These are phyloP conservation scores for Mustelus asterias DNA, from an alignment of 2,113 vertebrate species.

Conservation along the genomic window DNA sequence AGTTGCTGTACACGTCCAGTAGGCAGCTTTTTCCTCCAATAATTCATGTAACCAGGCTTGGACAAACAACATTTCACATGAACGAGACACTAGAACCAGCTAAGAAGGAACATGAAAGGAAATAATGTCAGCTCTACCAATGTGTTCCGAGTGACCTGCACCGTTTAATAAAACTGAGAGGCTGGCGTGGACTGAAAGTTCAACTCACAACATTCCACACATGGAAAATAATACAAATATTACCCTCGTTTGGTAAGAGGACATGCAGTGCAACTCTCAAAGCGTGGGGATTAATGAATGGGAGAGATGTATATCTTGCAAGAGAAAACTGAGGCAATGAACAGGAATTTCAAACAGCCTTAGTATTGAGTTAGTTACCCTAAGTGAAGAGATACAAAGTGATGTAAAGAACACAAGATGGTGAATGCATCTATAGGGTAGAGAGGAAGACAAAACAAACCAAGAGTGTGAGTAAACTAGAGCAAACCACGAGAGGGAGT, in stretches of 20 bases:
- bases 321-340: not conserved
- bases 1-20: not conserved
- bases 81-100: not conserved
- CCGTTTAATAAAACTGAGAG: not conserved
- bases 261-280: not conserved
- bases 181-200: not conserved
- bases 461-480: not conserved
- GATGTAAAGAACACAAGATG: not conserved
- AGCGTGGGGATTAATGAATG: not conserved
- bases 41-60: not conserved
- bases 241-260: not conserved
- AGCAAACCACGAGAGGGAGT: not conserved
- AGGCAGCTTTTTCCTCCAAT: not conserved
- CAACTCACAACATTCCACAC: not conserved
- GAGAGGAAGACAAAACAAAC: not conserved
- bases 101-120: not conserved
- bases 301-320: not conserved
- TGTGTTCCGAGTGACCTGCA: not conserved
- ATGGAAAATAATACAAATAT: not conserved
- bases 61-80: not conserved
- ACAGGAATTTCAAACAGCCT: not conserved
- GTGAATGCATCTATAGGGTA: not conserved
- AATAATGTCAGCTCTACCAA: not conserved
- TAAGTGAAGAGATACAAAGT: not conserved
- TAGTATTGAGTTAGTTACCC: not conserved